Evolutionary conservation across 2,113 vertebrate genomes (phyloP).

Genomic region (Meleagris gallopavo): DNA sequence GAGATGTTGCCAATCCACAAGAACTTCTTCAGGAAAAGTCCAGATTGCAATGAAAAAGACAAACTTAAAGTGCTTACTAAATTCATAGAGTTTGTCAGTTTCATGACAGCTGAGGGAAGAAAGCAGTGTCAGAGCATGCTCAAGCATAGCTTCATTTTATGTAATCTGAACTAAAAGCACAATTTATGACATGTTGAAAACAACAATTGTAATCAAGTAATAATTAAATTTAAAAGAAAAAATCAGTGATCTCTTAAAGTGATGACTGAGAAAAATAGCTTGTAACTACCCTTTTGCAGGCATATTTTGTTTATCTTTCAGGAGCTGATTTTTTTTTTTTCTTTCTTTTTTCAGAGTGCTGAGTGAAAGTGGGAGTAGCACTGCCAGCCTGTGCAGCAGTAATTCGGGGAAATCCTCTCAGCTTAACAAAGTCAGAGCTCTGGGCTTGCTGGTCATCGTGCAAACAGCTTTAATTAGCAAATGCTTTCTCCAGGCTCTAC

Average conservation of each 20-base stretch:
- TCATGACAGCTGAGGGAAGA: not conserved
- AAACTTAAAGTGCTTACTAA: not conserved
- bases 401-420: not conserved
- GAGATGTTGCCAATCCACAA: not conserved
- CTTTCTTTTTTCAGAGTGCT: not conserved
- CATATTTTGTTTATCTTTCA: not conserved
- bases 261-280: not conserved
- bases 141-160: slow-evolving; percentile 28
- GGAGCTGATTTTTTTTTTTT: no score
- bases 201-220: not conserved
- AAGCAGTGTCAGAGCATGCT: slow-evolving; percentile 29
- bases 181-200: not conserved
- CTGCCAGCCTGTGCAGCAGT: not conserved
- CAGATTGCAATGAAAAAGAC: slow-evolving; percentile 20
- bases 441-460: rapidly evolving
- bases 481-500: not conserved
- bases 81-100: slow-evolving; percentile 19
- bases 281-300: not conserved
- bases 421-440: not conserved
- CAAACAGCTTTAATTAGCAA: not conserved
- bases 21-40: not conserved
- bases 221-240: not conserved
- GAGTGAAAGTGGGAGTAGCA: not conserved
- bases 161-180: slow-evolving; percentile 12
- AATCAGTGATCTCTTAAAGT: not conserved